These are phyloP conservation scores for Marisa cornuarietis DNA, from an alignment of 1,140 invertebrate species.

Conservation along the genomic window DNA sequence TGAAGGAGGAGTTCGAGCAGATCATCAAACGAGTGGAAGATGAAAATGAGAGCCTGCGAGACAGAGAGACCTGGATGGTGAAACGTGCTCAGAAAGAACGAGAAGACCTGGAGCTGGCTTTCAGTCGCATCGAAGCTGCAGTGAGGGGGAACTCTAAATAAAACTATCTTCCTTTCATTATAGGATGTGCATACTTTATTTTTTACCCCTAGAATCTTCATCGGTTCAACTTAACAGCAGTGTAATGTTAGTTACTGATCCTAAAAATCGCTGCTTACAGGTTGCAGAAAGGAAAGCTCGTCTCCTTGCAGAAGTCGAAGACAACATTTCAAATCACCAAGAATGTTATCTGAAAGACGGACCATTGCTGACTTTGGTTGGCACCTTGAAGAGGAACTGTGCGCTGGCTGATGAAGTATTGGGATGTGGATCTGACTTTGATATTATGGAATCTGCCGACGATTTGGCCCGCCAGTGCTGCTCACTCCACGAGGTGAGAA, in stretches of 20 bases:
- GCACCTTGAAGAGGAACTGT: conserved; percentile 20
- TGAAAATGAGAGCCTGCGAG: conserved; percentile 14
- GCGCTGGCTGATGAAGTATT: conserved; percentile 13
- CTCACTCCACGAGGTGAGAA: not conserved
- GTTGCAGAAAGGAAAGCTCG: conserved; percentile 7
- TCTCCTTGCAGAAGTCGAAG: conserved; percentile 5
- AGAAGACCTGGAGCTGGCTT: conserved; percentile 18
- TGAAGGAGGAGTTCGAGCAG: conserved; percentile 12
- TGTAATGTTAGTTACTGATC: too few species aligned
- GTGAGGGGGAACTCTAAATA: not conserved
- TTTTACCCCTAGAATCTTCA: too few species aligned
- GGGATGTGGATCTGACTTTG: conserved; percentile 21
- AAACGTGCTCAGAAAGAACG: not conserved
- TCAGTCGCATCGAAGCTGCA: conserved; percentile 19
- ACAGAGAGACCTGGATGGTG: conserved; percentile 13
- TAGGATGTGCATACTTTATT: too few species aligned
- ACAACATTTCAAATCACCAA: not conserved
- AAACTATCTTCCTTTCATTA: too few species aligned
- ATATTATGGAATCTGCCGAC: conserved; percentile 19
- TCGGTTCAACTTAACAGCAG: too few species aligned
- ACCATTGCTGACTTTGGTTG: conserved; percentile 3
- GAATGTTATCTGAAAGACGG: conserved; percentile 3
- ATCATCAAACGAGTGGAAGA: conserved; percentile 19
- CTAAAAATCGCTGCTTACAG: not conserved
- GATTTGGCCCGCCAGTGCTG: conserved; percentile 12